Evolutionary conservation across 2,888 invertebrate genomes (phyloP), one percentile per base, ranked within the genome.

Genomic region (Unio delphinus): DNA sequence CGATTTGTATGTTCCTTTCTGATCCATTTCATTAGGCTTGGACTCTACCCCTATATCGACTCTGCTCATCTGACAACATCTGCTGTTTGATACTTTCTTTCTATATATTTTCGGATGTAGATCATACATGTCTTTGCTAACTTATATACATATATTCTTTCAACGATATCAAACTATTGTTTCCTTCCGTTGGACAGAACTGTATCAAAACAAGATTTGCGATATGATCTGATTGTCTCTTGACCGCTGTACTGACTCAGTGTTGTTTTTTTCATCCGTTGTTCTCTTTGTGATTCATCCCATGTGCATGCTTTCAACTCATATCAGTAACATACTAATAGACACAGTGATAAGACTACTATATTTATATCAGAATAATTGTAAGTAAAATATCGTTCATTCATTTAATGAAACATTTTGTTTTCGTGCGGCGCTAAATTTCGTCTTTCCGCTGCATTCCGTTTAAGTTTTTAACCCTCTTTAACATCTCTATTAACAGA

Each of bases 201-300:
- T 65, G 65, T 23, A 65, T 65, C 5, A 65, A 57, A n/a, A 65
- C 65, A 3, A 65, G 4, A 17, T 58, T 57, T 8, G 28, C 65
- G 26, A 20, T 58, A 17, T 28, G 11, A 23, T 26, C 65, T 23
- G 28, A 8, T 57, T n/a, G 7, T 34, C 34, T 57, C 11, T 28
- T 65, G 7, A 58, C 58, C 56, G 57, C 34, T 57, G 30, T 20
- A 28, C 58, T n/a, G 23, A 65, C 59, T n/a, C 59, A 58, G n/a
- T 65, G 58, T 30, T 65, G 65, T 20, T 7, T 34, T 34, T 34
- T 4, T 34, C 6, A 5, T 34, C 34, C 5, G 4, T 34, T 34
- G 34, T 5, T 34, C 3, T 34, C 34, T 34, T 6, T 34, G 34
- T 34, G 34, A 4, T 34, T 34, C 34, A 34, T 6, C 34, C 34